These are phyloP conservation scores for Agapornis roseicollis DNA, from an alignment of 2,113 vertebrate species.

Conservation along the genomic window DNA sequence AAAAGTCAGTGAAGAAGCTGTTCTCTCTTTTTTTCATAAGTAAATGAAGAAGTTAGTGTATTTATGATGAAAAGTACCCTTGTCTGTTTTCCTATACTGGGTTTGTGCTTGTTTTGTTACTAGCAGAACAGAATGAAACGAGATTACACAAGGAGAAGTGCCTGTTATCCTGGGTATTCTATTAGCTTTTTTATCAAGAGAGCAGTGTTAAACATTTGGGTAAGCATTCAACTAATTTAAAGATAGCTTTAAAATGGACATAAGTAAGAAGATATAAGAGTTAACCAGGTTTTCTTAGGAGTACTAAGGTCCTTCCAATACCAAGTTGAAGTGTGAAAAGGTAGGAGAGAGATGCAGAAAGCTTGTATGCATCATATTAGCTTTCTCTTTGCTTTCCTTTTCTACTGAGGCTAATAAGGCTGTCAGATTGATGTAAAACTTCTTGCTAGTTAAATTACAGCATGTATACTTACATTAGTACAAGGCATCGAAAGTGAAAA, in stretches of 20 bases:
- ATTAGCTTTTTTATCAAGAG: background rate
- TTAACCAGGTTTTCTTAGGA: background rate
- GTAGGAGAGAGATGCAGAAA: background rate
- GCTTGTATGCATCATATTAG: background rate
- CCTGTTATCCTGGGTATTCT: background rate
- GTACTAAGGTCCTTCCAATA: background rate
- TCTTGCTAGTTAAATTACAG: conserved; percentile 55
- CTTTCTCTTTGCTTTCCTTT: conserved; percentile 19
- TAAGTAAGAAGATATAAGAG: background rate
- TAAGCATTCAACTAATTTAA: background rate
- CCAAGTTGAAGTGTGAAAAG: background rate
- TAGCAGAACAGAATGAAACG: background rate
- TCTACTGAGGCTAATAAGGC: conserved; percentile 44
- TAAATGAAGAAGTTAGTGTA: background rate
- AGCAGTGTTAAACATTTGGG: background rate
- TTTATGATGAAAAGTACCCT: background rate
- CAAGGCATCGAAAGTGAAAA: conserved; percentile 43
- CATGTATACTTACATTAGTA: conserved; percentile 16
- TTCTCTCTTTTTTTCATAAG: background rate
- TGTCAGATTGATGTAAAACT: conserved; percentile 52
- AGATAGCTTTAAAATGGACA: background rate
- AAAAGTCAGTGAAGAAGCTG: background rate
- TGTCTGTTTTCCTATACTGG: background rate
- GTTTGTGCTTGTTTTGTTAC: background rate
- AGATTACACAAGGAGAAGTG: background rate